phyloP scores from a whole-genome alignment of 1,140 invertebrate species.

The Battus philenor region DNA sequence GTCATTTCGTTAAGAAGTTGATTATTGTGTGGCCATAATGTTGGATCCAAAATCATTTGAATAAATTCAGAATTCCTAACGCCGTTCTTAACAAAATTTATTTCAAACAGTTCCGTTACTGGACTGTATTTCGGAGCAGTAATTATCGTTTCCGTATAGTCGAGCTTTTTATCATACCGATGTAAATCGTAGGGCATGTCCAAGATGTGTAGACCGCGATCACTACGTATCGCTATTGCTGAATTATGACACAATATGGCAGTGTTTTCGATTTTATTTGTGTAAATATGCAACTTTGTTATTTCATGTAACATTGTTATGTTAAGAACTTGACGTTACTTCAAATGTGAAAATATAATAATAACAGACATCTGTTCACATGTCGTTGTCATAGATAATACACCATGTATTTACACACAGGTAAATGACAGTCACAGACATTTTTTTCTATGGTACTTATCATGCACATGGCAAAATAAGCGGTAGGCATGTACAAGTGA shows the following conservation, averaged over 20 bases:
- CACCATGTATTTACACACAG: too few relatives aligned
- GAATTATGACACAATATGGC: slow-evolving; percentile 37
- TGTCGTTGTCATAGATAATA: too few relatives aligned
- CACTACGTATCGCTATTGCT: slow-evolving; percentile 28
- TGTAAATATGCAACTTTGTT: slow-evolving; percentile 29
- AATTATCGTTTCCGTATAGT: slow-evolving; percentile 35
- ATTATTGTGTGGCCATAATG: slow-evolving; percentile 50
- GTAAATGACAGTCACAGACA: too few relatives aligned
- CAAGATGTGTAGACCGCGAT: slow-evolving; percentile 41
- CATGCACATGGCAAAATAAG: too few relatives aligned
- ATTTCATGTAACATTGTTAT: slow-evolving; percentile 39
- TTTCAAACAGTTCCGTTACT: slow-evolving; percentile 28
- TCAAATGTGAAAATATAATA: too few relatives aligned
- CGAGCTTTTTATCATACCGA: slow-evolving; percentile 45
- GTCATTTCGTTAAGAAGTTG: slow-evolving; percentile 38
- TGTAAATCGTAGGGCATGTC: slow-evolving; percentile 44
- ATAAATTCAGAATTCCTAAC: slow-evolving; percentile 43
- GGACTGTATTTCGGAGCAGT: slow-evolving; percentile 35
- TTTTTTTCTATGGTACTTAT: too few relatives aligned
- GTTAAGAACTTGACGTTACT: neutral
- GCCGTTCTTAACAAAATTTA: slow-evolving; percentile 26
- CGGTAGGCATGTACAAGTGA: too few relatives aligned
- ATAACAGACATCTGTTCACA: too few relatives aligned
- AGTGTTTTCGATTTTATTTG: slow-evolving; percentile 43
- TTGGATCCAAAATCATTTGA: slow-evolving; percentile 45